Conservation (phyloP, 2,888 invertebrate species). For the Yponomeuta sedellus region DNA sequence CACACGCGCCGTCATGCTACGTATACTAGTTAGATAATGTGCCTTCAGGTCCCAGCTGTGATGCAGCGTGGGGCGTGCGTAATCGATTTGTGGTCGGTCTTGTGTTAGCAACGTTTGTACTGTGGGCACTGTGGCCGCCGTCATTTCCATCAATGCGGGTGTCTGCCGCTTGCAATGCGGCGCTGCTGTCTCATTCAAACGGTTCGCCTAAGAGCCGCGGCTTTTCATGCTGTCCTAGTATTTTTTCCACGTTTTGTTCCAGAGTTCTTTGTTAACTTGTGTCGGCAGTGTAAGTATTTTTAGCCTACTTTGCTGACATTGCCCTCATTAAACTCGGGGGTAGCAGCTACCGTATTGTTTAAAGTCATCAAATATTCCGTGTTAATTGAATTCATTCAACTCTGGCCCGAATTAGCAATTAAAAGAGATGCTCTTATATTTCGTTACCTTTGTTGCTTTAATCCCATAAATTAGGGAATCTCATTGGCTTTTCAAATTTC, state of each 20-base stretch:
- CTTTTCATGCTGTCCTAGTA: neutral
- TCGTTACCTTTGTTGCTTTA: neutral
- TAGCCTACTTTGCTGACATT: neutral
- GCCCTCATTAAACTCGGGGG: neutral
- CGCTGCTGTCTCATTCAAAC: neutral
- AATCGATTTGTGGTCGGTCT: neutral
- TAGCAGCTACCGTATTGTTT: neutral
- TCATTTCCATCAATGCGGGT: slow-evolving; percentile 1
- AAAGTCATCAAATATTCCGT: neutral
- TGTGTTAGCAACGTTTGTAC: neutral
- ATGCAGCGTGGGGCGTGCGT: neutral
- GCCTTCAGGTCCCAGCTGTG: neutral
- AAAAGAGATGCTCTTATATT: neutral
- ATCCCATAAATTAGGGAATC: neutral
- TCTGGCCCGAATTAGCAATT: neutral
- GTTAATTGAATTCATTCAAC: slow-evolving; percentile 1
- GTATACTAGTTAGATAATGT: neutral
- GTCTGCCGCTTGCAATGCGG: neutral
- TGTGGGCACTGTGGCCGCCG: neutral
- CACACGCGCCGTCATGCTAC: no score
- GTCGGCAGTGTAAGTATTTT: neutral
- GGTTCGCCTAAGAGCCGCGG: neutral
- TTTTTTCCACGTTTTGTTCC: neutral
- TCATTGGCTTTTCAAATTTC: neutral
- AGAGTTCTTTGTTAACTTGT: neutral